Base-by-base conservation (phyloP, 1,140 invertebrate species). In the Pygmarrhopalites habei region DNA sequence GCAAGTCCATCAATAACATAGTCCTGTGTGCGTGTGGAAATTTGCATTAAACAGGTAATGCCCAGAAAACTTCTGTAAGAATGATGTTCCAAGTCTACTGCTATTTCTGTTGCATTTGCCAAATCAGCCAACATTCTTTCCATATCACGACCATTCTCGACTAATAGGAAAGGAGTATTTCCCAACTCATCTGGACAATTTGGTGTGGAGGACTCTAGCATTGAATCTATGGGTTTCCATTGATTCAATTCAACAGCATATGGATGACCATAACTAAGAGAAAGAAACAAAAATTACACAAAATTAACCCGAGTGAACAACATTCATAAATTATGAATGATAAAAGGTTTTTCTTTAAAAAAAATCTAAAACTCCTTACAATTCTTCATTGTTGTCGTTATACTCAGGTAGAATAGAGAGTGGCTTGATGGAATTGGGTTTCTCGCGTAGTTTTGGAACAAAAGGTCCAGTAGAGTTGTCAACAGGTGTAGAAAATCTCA, bases 11-110 rank as follows among this genome's bases (percentile, higher is more conserved):
- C 96, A 28, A 99, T 81, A 10, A 99, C 80, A 74, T 90, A 99
- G 78, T 99, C 96, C 19, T 83, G 84, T 25, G 82, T 78, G 35
- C 79, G 71, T 0, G 93, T 95, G 1, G 93, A 95, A 70, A 99
- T 92, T 79, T 99, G 96, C 76, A 98, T 86, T 0, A 98, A 77
- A 75, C 95, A 98, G 0, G 92, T 95, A 43, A 88, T 88, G 14
- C 86, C 95, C 81, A 83, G 85, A 72, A 86, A 93, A 3, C 83
- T 82, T 63, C 90, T 77, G 72, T 91, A 93, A 1, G 85, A 86
- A 76, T 94, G 90, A 77, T 91, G 87, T 79, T 85, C 63, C 44
- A 95, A 77, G 82, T 96, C 93, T 19, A 95, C 81, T 29, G 90
- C 88, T 67, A 96, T 83, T 73, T 89, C 87, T 17, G 79, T 76